Conservation (phyloP, 2,113 vertebrate species). For the Pseudolaguvia tuberculata region DNA sequence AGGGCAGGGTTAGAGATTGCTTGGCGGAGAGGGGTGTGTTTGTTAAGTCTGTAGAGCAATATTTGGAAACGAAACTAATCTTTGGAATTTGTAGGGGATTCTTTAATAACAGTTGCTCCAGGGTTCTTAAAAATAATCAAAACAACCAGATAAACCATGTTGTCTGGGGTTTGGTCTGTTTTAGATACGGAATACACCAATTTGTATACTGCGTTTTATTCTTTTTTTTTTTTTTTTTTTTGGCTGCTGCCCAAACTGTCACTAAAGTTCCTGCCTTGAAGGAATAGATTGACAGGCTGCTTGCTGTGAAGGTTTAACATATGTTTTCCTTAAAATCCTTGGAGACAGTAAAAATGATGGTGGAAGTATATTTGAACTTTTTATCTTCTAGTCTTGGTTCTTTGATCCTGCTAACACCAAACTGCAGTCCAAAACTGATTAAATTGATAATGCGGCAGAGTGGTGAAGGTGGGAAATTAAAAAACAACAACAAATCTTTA, state of each 20-base stretch:
- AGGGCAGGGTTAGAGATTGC: not conserved
- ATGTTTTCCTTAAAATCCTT: slow-evolving; percentile 32
- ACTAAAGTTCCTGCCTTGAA: slow-evolving; percentile 4
- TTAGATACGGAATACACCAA: not conserved
- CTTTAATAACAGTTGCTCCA: not conserved
- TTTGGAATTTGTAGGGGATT: not conserved
- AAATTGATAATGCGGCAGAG: slow-evolving; percentile 7
- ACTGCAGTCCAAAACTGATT: slow-evolving; percentile 24
- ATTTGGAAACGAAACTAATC: not conserved
- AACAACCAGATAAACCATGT: not conserved
- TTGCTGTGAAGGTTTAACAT: slow-evolving; percentile 28
- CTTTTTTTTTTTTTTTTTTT: not conserved
- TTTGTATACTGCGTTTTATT: not conserved
- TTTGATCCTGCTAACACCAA: slow-evolving; percentile 24
- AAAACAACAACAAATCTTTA: slow-evolving; percentile 13
- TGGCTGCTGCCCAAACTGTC: not conserved
- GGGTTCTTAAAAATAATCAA: not conserved
- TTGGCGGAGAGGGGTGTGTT: not conserved
- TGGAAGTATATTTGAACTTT: slow-evolving; percentile 22
- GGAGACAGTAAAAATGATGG: slow-evolving; percentile 48
- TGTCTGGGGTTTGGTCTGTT: not conserved
- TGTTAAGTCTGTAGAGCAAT: not conserved
- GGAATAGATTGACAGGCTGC: slow-evolving; percentile 40
- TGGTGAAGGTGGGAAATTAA: not conserved
- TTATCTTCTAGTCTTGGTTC: slow-evolving; percentile 29